Evolutionary conservation across 1,140 invertebrate species (phyloP).

Genomic region (Drosophila sturtevanti): DNA sequence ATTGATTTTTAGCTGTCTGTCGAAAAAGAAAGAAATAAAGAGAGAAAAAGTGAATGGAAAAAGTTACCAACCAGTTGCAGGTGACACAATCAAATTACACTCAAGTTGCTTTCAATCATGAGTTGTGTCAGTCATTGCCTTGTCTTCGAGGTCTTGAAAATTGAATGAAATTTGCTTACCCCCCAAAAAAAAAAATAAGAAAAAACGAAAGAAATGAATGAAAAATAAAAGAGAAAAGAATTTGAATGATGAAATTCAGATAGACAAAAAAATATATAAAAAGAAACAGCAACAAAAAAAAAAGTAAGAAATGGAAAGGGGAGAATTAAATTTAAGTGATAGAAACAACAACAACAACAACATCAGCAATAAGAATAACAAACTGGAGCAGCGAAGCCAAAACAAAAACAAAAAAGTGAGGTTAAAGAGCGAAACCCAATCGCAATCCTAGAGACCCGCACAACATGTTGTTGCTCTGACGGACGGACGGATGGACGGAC

Average conservation of each 20-base stretch:
- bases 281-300: neutral
- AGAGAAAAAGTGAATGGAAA: neutral
- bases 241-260: neutral
- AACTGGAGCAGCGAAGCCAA: slow-evolving; percentile 3
- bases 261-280: too few species aligned
- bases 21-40: neutral
- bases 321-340: slow-evolving; percentile 1
- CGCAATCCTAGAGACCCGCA: neutral
- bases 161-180: slow-evolving; percentile 11
- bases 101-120: slow-evolving; percentile 9
- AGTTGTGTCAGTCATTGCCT: slow-evolving; percentile 9
- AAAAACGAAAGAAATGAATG: neutral
- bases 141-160: slow-evolving; percentile 3
- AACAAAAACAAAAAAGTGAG: neutral
- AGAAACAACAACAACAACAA: slow-evolving; percentile 1
- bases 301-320: neutral
- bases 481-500: slow-evolving; percentile 45
- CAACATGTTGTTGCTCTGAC: slow-evolving; percentile 36
- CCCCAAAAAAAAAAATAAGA: neutral
- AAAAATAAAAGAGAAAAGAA: neutral
- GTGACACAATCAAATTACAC: slow-evolving; percentile 9
- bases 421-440: slow-evolving; percentile 24
- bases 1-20: neutral
- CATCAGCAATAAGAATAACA: slow-evolving; percentile 9
- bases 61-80: neutral